Conservation (phyloP, 2,113 vertebrate genomes). For the Abramis brama region DNA sequence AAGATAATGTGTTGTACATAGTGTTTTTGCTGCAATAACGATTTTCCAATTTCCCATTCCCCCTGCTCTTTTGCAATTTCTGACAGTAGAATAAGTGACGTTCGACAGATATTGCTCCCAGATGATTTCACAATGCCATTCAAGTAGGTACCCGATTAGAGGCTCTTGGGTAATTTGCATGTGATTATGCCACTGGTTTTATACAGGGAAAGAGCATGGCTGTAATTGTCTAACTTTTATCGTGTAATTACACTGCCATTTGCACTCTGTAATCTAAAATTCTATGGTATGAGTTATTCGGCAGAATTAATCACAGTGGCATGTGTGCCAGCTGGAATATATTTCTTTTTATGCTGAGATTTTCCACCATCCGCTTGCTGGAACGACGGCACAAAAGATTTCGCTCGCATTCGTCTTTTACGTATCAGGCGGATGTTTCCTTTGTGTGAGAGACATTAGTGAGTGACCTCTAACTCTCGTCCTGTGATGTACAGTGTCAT, state of each 20-base stretch:
- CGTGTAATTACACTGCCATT: constrained; percentile 72
- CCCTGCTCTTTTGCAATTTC: constrained; percentile 58
- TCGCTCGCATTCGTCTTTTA: constrained; percentile 29
- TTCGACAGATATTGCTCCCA: constrained; percentile 64
- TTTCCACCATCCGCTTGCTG: constrained; percentile 33
- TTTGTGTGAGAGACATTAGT: constrained; percentile 38
- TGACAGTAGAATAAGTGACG: constrained; percentile 65
- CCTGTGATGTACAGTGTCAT: constrained; percentile 46
- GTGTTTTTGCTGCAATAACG: constrained; percentile 53
- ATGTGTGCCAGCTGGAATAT: constrained; percentile 50
- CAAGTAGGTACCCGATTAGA: constrained; percentile 70
- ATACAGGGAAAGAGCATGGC: constrained; percentile 59
- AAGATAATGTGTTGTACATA: constrained; percentile 55
- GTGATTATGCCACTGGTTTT: constrained; percentile 74
- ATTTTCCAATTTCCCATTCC: constrained; percentile 27
- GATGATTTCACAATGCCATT: constrained; percentile 66
- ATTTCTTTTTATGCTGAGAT: constrained; percentile 48
- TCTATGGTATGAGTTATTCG: constrained; percentile 51
- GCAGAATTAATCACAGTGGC: constrained; percentile 65
- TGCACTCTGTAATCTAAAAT: constrained; percentile 70
- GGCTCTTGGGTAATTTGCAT: constrained; percentile 73
- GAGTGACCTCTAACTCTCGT: constrained; percentile 46
- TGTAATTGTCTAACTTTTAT: constrained; percentile 76
- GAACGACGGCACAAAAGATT: constrained; percentile 40
- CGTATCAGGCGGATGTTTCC: constrained; percentile 18